Evolutionary conservation across 2,797 vertebrate genomes (phyloP), one percentile per base, ranked within the genome.

Genomic region (Sebastiscus tertius): DNA sequence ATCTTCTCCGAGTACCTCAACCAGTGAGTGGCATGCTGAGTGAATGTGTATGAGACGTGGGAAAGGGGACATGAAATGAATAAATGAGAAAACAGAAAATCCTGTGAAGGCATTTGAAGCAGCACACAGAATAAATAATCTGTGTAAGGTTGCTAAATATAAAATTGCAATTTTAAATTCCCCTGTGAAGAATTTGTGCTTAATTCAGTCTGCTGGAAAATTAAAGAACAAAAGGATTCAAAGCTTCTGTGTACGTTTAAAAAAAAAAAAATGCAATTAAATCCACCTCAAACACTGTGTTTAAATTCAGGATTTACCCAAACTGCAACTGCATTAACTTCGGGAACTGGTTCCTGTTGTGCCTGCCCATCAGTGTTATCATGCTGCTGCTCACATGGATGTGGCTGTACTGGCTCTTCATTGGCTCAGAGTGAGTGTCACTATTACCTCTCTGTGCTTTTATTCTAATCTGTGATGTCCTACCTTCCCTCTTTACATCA

Each of bases 1-100:
- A 98, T 99, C 88, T 98, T 99, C 87, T 66, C 95, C 5, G 97
- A 99, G 88, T 95, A 97, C 78, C 97, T 99, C 83, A 95, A 97
- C 82, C 92, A 86, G 97, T 99, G 94, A 96, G 97, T 95, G 68
- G 26, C 42, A 26, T 8, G 14, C 33, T 26, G 8, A 12, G 29
- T 64, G 55, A 58, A 8, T 59, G 65, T 74, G 46, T 60, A 8
- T 16, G 27, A 66, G 26, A n/a, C 39, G 14, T 8, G 26, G 67
- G 20, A 63, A 13, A n/a, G n/a, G 14, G 10, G 24, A 42, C 16
- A 10, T 16, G 4, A 20, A 31, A 33, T 60, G 2, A 36, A 16
- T 8, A 11, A 63, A 24, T 31, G 36, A 26, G 31, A 34, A 69
- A 34, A 10, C 5, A 72, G 12, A 24, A 39, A 69, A 70, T 11